Evolutionary conservation across 2,888 invertebrate species (phyloP), one percentile per base, ranked within the genome.

Genomic region (Nymphalis urticae): DNA sequence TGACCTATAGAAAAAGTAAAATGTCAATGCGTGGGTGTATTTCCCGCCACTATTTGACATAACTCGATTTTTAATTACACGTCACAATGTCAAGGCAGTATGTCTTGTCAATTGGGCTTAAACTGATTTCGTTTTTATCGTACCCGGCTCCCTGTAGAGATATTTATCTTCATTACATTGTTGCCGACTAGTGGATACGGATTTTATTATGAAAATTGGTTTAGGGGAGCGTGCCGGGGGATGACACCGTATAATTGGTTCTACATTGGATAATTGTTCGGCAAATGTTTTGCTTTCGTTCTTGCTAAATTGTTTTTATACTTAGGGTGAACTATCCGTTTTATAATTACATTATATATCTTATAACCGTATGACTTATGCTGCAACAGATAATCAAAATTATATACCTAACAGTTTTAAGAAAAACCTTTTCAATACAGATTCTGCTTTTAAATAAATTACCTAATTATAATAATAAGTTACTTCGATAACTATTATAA

Each of bases 121-220:
- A 88, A 88, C 88, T 86, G 89, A 90, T 90, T 88, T 85, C 81
- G 85, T 88, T 92, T 90, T 92, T 90, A 91, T 90, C 87, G 88
- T 85, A 62, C 66, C 70, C 76, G 73, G 79, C 78, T 90, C 91
- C 92, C 90, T 75, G 80, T 74, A 70, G 90, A 80, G 89, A 89
- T 90, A 92, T 92, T 89, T 86, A 91, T 92, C 91, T 91, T 87
- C 89, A 92, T 92, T 88, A 85, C 81, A 82, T 83, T 82, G 84
- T 79, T 79, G 83, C 78, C 79, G 85, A 86, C 85, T 87, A 84
- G 80, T 85, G 86, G 86, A 86, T 88, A 85, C 86, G 84, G 87
- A 88, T 90, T 89, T 87, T 88, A 89, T 88, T 88, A 84, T 84
- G 84, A 81, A 86, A 84, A 86, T 87, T 87, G 84, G 84, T 84